phyloP scores from a whole-genome alignment of 2,113 vertebrate genomes.

The Aythya baeri region DNA sequence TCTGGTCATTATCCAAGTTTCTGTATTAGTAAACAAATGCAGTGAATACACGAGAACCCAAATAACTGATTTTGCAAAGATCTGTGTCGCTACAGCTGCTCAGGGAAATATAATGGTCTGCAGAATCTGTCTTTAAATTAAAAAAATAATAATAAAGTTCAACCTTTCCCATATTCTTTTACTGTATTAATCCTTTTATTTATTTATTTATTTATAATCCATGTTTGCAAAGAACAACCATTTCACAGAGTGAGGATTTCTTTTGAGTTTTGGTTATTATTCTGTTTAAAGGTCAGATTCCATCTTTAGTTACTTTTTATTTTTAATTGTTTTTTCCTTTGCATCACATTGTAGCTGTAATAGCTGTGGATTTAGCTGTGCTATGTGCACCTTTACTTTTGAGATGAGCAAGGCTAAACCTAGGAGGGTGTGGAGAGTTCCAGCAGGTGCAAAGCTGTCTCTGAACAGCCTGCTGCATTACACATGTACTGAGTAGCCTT shows the following conservation, averaged over 20 bases:
- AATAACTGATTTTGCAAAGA: neutral
- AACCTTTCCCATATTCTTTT: neutral
- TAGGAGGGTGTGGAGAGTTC: neutral
- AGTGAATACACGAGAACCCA: neutral
- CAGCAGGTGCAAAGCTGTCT: fast-evolving
- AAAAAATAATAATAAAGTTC: neutral
- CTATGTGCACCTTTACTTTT: neutral
- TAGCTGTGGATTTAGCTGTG: neutral
- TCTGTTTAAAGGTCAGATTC: neutral
- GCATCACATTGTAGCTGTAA: neutral
- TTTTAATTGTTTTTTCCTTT: neutral
- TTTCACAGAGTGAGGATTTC: neutral
- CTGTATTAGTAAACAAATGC: neutral
- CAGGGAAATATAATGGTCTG: neutral
- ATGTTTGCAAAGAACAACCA: neutral
- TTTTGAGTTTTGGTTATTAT: neutral
- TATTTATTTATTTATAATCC: neutral
- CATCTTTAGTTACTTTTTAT: neutral
- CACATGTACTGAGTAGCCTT: neutral
- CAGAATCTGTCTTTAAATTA: neutral
- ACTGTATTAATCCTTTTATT: neutral
- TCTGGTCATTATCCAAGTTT: neutral
- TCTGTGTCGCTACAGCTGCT: neutral
- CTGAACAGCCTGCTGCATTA: neutral
- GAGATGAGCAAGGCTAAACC: neutral